Conservation (phyloP, 64 coral and sea anemone species). For the Stichodactyla mertensii region DNA sequence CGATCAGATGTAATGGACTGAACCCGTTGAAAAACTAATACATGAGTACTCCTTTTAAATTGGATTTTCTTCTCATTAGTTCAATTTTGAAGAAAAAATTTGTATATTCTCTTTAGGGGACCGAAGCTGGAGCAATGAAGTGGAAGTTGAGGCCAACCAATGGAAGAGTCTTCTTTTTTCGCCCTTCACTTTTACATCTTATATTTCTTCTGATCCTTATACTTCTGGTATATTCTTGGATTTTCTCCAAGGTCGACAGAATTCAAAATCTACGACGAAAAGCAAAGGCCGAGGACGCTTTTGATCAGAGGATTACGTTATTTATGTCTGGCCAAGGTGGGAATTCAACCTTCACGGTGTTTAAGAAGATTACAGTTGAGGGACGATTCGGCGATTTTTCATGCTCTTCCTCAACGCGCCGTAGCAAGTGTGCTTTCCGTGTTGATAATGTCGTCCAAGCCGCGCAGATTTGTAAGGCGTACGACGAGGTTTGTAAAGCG, state of each 20-base stretch:
- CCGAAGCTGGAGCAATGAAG: neutral
- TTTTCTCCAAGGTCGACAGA: conserved; percentile 5
- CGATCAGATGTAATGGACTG: too few species aligned
- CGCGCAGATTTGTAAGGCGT: neutral
- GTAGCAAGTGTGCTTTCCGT: neutral
- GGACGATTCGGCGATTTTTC: neutral
- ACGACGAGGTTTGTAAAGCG: neutral
- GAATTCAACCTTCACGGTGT: neutral
- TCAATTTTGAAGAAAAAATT: too few species aligned
- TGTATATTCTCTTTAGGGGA: neutral
- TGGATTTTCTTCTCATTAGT: too few species aligned
- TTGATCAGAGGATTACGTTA: neutral
- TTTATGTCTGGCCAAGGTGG: neutral
- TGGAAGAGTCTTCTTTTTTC: neutral
- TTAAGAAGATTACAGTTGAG: neutral
- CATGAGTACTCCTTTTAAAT: too few species aligned
- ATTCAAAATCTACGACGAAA: neutral
- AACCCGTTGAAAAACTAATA: too few species aligned
- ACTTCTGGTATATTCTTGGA: neutral
- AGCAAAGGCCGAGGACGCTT: neutral
- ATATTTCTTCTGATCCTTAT: neutral
- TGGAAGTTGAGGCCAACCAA: neutral
- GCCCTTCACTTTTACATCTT: neutral
- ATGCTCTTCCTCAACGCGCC: neutral
- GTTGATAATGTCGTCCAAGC: neutral